phyloP scores from a whole-genome alignment of 1,140 invertebrate genomes.

The Drosophila sproati region DNA sequence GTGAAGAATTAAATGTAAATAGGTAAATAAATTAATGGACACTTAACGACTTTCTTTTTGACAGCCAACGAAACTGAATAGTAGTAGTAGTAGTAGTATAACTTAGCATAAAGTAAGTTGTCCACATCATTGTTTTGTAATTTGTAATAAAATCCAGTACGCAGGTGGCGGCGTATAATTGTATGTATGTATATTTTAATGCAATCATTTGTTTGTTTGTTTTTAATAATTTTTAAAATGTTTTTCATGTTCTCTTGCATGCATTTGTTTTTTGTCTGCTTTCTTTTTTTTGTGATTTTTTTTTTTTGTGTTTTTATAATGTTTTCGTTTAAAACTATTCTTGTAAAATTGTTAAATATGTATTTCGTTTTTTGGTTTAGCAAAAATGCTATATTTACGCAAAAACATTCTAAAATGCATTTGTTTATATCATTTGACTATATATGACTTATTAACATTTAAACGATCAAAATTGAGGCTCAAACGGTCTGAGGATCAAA shows the following conservation, averaged over 20 bases:
- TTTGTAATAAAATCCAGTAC: conserved; percentile 35
- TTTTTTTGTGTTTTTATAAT: conserved; percentile 25
- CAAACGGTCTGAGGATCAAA: conserved; percentile 28
- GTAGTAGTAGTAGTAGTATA: no score
- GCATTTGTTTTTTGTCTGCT: conserved; percentile 42
- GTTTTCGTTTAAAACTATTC: conserved; percentile 57
- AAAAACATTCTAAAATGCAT: conserved; percentile 71
- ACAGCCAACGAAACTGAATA: neutral
- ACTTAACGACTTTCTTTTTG: no score
- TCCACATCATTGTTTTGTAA: neutral
- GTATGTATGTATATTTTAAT: conserved; percentile 62
- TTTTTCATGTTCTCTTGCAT: conserved; percentile 53
- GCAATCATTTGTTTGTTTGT: conserved; percentile 43
- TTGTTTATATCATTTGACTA: conserved; percentile 59
- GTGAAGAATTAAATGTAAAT: no score
- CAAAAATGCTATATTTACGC: conserved; percentile 73
- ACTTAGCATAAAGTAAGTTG: neutral
- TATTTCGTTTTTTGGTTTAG: conserved; percentile 55
- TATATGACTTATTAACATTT: conserved; percentile 56
- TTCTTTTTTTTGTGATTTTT: conserved; percentile 26
- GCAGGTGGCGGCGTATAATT: conserved; percentile 31
- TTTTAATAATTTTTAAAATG: conserved; percentile 60
- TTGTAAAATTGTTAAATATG: conserved; percentile 69
- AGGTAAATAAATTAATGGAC: no score
- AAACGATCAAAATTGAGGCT: conserved; percentile 36